Evolutionary conservation across 1,140 invertebrate genomes (phyloP).

Genomic region (Bombus huntii): DNA sequence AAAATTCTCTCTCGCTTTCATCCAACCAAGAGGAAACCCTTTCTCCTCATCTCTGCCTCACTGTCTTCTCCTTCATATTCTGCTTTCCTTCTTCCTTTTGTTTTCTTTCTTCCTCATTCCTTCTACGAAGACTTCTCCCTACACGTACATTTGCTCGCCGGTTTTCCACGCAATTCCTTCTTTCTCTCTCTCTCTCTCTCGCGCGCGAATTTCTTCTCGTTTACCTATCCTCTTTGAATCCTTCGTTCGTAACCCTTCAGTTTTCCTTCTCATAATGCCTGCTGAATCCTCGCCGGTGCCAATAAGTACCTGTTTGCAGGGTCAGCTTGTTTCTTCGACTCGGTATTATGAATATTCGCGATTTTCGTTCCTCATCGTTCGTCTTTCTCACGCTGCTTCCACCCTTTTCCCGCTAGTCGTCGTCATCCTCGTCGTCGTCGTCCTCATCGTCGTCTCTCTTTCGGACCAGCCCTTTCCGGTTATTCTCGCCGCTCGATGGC

Average conservation of each 20-base stretch:
- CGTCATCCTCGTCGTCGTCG: conserved; percentile 1
- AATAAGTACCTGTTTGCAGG: conserved; percentile 68
- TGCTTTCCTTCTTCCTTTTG: not conserved
- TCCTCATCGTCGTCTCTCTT: conserved; percentile 5
- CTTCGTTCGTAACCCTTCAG: not conserved
- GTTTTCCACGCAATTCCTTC: not conserved
- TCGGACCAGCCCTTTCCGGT: conserved; percentile 12
- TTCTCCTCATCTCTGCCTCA: not conserved
- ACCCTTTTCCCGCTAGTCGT: not conserved
- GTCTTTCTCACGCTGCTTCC: not conserved
- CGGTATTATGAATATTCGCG: conserved; percentile 69
- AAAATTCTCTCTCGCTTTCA: conserved; percentile 3
- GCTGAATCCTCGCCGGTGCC: conserved; percentile 45
- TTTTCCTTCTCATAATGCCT: conserved; percentile 58
- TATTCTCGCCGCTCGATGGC: conserved; percentile 47
- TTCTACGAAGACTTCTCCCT: not conserved
- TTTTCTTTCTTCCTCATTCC: not conserved
- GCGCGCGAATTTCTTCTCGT: not conserved
- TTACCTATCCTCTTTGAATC: not conserved
- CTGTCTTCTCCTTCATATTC: conserved; percentile 12
- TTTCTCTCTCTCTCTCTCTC: too few species aligned
- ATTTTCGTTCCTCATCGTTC: conserved; percentile 33
- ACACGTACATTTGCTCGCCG: not conserved
- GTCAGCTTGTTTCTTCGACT: conserved; percentile 72
- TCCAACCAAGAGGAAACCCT: not conserved